Evolutionary conservation across 1,140 invertebrate species (phyloP).

Genomic region (Hypothenemus hampei): DNA sequence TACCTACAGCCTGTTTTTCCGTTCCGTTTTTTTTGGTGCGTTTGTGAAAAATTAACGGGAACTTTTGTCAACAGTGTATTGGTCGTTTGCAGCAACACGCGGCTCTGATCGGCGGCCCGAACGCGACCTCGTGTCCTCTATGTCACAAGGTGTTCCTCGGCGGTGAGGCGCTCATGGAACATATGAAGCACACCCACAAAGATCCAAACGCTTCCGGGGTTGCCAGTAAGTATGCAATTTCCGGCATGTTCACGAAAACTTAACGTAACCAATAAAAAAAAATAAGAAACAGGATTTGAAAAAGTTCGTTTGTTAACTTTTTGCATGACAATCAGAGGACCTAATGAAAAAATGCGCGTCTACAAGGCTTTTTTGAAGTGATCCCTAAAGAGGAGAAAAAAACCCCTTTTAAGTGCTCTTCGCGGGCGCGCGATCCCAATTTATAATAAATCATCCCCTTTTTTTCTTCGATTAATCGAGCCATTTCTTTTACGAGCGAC

Average conservation of each 20-base stretch:
- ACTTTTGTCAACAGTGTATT: constrained; percentile 47
- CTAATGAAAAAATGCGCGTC: too few species aligned
- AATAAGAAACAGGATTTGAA: constrained; percentile 27
- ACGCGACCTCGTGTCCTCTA: constrained; percentile 82
- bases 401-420: constrained; percentile 36
- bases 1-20: too few species aligned
- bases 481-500: too few species aligned
- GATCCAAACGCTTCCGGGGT: constrained; percentile 83
- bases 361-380: too few species aligned
- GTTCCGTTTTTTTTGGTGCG: too few species aligned
- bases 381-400: too few species aligned
- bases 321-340: too few species aligned
- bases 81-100: constrained; percentile 83
- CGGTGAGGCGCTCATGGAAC: constrained; percentile 83
- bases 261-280: constrained; percentile 32
- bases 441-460: constrained; percentile 29
- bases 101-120: constrained; percentile 83
- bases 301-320: too few species aligned
- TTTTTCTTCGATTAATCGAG: too few species aligned
- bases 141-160: constrained; percentile 92
- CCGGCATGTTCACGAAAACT: constrained; percentile 7
- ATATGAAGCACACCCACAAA: constrained; percentile 93
- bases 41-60: constrained; percentile 42
- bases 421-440: constrained; percentile 28
- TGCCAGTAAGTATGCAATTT: constrained; percentile 86